A percentile compares a stretch with the other conserved stretches of the same genome.
Evolutionary conservation across 2,797 vertebrate species (phyloP).

Genomic region (Lithobates pipiens): DNA sequence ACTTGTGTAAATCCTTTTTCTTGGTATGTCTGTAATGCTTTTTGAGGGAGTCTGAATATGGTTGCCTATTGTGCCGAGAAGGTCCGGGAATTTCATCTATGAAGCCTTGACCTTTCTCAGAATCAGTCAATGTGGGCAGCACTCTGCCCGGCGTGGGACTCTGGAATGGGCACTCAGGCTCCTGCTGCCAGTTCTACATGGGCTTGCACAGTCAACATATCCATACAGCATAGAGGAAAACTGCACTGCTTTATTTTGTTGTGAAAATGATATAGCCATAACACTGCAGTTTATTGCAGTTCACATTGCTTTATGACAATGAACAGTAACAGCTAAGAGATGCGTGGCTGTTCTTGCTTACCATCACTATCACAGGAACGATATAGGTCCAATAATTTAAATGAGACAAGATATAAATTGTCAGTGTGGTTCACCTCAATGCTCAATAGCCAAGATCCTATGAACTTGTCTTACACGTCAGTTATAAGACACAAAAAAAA

Average conservation of each 20-base stretch:
- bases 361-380: no score
- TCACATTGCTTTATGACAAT: no score
- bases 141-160: slow-evolving; percentile 53
- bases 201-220: neutral
- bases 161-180: slow-evolving; percentile 45
- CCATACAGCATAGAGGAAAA: neutral
- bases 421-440: no score
- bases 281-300: neutral
- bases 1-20: slow-evolving; percentile 27
- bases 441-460: no score
- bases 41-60: slow-evolving; percentile 54
- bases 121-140: slow-evolving; percentile 53
- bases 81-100: slow-evolving; percentile 60
- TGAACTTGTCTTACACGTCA: no score
- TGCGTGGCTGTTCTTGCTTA: no score
- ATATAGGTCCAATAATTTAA: no score
- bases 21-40: slow-evolving; percentile 59
- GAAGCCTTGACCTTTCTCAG: slow-evolving; percentile 61
- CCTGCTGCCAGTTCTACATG: neutral
- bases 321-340: no score
- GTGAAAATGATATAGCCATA: neutral
- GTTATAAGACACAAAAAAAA: no score
- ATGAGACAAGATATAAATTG: no score
- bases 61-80: slow-evolving; percentile 48
- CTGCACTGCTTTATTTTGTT: neutral